phyloP scores from a whole-genome alignment of 2,888 invertebrate genomes.

The Cistogaster globosa region DNA sequence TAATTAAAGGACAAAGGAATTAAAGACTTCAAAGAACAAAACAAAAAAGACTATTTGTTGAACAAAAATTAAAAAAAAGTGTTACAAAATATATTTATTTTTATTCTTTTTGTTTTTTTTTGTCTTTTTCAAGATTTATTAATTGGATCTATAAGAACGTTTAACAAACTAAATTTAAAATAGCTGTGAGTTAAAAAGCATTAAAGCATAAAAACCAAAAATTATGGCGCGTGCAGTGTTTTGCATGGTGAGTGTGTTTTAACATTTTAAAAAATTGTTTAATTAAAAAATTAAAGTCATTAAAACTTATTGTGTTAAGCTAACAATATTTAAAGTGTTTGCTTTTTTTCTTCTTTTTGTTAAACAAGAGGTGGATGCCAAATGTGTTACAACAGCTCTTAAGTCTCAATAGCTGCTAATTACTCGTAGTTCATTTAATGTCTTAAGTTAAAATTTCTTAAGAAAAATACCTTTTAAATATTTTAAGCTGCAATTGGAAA shows the following conservation, averaged over 20 bases:
- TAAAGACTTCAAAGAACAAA: conserved; percentile 26
- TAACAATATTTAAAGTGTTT: not conserved
- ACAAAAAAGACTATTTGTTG: not conserved
- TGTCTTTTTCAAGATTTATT: conserved; percentile 73
- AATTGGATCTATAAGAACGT: conserved; percentile 74
- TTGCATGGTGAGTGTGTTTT: conserved; percentile 82
- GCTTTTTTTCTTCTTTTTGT: too few relatives aligned
- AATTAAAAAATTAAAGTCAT: not conserved
- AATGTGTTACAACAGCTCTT: conserved; percentile 20
- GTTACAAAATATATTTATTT: conserved; percentile 31
- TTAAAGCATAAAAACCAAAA: conserved; percentile 41
- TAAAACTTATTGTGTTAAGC: not conserved
- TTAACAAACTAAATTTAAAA: conserved; percentile 75
- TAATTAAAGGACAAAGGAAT: conserved; percentile 38
- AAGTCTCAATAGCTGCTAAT: conserved; percentile 25
- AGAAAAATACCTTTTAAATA: not conserved
- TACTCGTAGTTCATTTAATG: not conserved
- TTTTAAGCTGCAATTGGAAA: not conserved
- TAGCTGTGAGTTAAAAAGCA: conserved; percentile 75
- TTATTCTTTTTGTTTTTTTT: conserved; percentile 63
- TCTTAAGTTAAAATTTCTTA: conserved; percentile 12
- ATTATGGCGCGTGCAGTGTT: conserved; percentile 82
- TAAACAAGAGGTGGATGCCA: too few relatives aligned
- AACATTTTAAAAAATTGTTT: not conserved
- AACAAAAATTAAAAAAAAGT: conserved; percentile 13